Evolutionary conservation across 2,888 invertebrate species (phyloP).

Genomic region (Matsumyia berberina): DNA sequence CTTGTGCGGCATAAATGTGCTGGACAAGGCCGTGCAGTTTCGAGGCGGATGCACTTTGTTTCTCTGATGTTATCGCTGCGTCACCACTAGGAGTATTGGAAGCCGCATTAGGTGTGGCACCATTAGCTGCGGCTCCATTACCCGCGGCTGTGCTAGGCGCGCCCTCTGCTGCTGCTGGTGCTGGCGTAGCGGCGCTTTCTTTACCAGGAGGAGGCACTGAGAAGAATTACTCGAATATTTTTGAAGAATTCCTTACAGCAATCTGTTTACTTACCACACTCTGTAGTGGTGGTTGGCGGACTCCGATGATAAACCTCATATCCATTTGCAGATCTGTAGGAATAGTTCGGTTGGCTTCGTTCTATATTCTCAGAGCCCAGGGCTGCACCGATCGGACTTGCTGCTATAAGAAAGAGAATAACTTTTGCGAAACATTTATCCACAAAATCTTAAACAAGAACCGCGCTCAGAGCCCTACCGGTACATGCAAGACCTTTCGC

Average conservation of each 20-base stretch:
- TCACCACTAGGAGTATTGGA: too few species aligned
- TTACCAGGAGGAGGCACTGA: too few species aligned
- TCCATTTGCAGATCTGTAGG: not conserved
- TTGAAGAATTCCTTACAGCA: not conserved
- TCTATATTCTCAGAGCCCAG: not conserved
- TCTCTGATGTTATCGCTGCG: too few species aligned
- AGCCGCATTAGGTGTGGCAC: too few species aligned
- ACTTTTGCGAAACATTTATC: constrained; percentile 27
- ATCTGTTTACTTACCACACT: constrained; percentile 21
- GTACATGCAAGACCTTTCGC: constrained; percentile 22
- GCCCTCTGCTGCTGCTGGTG: not conserved
- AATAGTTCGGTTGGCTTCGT: not conserved
- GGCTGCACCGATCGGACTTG: not conserved
- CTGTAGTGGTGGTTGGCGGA: constrained; percentile 21
- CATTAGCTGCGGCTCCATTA: not conserved
- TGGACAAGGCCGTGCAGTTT: constrained; percentile 81
- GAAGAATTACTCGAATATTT: too few species aligned
- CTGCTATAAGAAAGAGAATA: constrained; percentile 19
- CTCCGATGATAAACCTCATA: constrained; percentile 22
- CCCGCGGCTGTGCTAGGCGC: not conserved
- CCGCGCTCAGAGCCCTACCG: constrained; percentile 9
- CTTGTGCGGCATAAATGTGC: constrained; percentile 83
- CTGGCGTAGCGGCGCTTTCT: not conserved
- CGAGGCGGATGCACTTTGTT: not conserved
- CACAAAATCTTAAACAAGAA: not conserved